Base-by-base conservation (phyloP, 1,140 invertebrate species). In the Hesperophylax magnus region DNA sequence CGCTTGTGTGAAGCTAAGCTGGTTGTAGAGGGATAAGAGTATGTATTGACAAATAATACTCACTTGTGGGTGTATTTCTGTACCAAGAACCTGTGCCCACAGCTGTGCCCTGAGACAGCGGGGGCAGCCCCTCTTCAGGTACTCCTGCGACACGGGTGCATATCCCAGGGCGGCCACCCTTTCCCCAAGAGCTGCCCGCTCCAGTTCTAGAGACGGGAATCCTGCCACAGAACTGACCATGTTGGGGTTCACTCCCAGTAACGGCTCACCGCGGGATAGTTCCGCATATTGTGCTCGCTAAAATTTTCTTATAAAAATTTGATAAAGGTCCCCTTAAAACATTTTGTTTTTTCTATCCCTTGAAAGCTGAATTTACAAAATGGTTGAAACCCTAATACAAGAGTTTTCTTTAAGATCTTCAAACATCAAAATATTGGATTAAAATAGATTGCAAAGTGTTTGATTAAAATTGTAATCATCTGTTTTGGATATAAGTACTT, bases 91-190 rank as follows among this genome's bases (percentile, higher is more conserved):
- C 80, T 96, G 93, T 2, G 93, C 91, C 97, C 97, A 98, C 2
- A 98, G 88, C 84, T 91, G 92, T 1, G 94, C 94, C 61, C 97
- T 88, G 1, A 97, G 88, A 79, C 93, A 93, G 81, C 94, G 92
- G 0, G 96, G 96, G 84, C 95, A 95, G 2, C 97, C 96, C 82
- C 93, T 94, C 90, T 98, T 98, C 2, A 96, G 88, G 89, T 93
- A 98, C 88, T 98, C 96, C 88, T 96, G 94, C 74, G 93, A 93
- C 8, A 95, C 91, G 0, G 94, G 94, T 0, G 94, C 94, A 85
- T 95, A 93, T 85, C 94, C 94, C 56, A 92, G 90, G 3, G 86
- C 87, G 2, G 94, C 86, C 20, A 95, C 93, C 87, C 92, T 92
- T 85, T 94, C 93, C 0, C 94, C 94, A 0, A 94, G 85, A 24